Conservation (phyloP, 1,140 invertebrate species). For the Bathynomus jamesi region DNA sequence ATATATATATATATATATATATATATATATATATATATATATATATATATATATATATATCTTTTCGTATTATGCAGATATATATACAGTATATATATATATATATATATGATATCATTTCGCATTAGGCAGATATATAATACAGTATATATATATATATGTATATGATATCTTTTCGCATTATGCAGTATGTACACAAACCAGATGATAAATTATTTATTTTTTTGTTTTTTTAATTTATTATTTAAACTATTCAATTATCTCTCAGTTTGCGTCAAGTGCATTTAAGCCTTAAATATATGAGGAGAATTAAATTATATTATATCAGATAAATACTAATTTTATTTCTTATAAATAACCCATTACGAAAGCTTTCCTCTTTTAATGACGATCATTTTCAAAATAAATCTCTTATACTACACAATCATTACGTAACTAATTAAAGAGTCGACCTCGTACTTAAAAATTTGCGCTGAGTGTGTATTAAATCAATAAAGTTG, state of each 20-base stretch:
- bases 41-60: not conserved
- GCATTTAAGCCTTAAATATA: too few relatives aligned
- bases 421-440: not conserved
- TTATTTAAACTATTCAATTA: too few relatives aligned
- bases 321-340: too few relatives aligned
- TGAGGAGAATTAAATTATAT: too few relatives aligned
- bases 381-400: not conserved
- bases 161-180: not conserved
- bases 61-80: not conserved
- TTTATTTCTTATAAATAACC: too few relatives aligned
- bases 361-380: too few relatives aligned
- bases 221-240: too few relatives aligned
- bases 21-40: constrained; percentile 3
- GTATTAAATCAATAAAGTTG: not conserved
- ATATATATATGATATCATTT: not conserved
- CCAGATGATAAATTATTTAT: too few relatives aligned
- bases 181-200: too few relatives aligned
- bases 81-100: not conserved
- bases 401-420: not conserved
- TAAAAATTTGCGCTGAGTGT: not conserved
- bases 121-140: not conserved
- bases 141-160: not conserved
- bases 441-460: not conserved
- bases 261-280: too few relatives aligned
- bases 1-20: constrained; percentile 3